A percentile compares a stretch with the other conserved stretches of the same genome.
Evolutionary conservation across 1,140 invertebrate genomes (phyloP).

Genomic region (Eriocheir sinensis): DNA sequence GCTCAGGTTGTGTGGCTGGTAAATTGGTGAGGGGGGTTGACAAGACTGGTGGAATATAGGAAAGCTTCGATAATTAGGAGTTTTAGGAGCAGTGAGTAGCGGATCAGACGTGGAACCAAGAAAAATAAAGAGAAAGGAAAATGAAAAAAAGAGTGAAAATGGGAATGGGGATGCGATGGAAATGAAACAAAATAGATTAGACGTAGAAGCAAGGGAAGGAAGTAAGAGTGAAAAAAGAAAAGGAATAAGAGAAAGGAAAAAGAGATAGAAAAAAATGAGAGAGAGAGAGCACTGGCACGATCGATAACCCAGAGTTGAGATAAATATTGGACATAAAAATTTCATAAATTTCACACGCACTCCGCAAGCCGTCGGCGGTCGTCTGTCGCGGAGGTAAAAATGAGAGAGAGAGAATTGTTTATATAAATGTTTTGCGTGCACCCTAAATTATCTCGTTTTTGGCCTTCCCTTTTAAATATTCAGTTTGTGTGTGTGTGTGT

Average conservation of each 20-base stretch:
- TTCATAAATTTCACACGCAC: not conserved
- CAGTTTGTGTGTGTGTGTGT: not conserved
- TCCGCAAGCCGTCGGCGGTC: not conserved
- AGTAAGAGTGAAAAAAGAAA: no score
- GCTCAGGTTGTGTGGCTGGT: not conserved
- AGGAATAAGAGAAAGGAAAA: no score
- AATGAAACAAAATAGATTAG: not conserved
- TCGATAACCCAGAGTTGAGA: no score
- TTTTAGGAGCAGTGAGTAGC: not conserved
- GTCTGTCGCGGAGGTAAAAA: not conserved
- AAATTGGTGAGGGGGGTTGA: not conserved
- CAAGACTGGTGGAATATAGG: not conserved
- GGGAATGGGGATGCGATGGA: no score
- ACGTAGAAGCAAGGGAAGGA: not conserved
- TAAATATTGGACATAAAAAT: no score
- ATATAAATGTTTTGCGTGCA: no score
- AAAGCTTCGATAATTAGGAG: not conserved
- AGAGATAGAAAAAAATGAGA: not conserved
- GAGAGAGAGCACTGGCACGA: not conserved
- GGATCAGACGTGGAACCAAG: not conserved
- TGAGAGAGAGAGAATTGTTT: not conserved
- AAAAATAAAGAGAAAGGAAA: conserved; percentile 10
- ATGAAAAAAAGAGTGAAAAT: not conserved
- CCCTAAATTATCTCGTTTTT: not conserved
- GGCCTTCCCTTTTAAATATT: not conserved